phyloP scores from a whole-genome alignment of 2,797 vertebrate species.

The Microctenopoma lineatum region DNA sequence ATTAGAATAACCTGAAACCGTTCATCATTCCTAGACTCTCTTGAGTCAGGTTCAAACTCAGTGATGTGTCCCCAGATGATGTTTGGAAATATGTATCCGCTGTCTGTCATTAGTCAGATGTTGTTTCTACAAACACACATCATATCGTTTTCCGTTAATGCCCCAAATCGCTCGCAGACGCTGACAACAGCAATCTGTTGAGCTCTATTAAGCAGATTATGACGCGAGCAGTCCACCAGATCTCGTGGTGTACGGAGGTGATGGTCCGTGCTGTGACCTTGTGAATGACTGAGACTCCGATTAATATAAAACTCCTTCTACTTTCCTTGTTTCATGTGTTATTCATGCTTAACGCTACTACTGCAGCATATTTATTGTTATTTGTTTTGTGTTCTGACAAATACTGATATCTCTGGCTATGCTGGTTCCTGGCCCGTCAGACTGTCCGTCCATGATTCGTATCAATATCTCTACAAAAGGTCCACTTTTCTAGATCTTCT shows the following conservation, averaged over 20 bases:
- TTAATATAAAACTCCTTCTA: too few species aligned
- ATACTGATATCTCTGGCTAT: too few species aligned
- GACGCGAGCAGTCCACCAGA: constrained; percentile 23
- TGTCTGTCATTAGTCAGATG: constrained; percentile 52
- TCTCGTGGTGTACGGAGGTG: constrained; percentile 45
- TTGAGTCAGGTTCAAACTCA: neutral
- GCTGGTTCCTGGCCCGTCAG: too few species aligned
- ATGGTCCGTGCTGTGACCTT: constrained; percentile 9
- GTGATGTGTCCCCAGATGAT: constrained; percentile 10
- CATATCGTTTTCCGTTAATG: constrained; percentile 44
- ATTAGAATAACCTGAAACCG: too few species aligned
- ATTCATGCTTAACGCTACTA: too few species aligned
- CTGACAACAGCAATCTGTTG: constrained; percentile 52
- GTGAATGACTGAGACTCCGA: neutral
- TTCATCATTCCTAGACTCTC: neutral
- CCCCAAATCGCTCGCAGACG: constrained; percentile 27
- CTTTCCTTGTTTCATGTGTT: too few species aligned
- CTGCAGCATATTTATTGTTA: too few species aligned
- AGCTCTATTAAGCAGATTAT: constrained; percentile 52
- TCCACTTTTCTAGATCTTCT: too few species aligned
- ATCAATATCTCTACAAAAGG: too few species aligned
- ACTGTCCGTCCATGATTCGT: too few species aligned
- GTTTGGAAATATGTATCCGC: constrained; percentile 19
- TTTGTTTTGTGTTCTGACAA: too few species aligned
- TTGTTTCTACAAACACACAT: constrained; percentile 30